Evolutionary conservation across 2,797 vertebrate species (phyloP).

Genomic region (Atherinosoma microstoma): DNA sequence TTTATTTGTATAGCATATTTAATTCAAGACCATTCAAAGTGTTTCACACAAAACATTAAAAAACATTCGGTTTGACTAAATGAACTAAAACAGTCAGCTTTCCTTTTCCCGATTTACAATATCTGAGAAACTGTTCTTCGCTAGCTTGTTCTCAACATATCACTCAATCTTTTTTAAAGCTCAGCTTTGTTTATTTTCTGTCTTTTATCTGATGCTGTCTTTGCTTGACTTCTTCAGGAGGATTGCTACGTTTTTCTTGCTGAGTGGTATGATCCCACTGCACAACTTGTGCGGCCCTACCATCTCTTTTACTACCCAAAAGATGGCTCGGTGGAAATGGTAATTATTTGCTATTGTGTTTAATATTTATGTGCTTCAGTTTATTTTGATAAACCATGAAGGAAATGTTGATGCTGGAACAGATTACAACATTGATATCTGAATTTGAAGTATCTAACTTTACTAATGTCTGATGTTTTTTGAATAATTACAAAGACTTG

Average conservation of each 20-base stretch:
- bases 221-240: slow-evolving; percentile 68
- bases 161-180: not conserved
- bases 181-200: not conserved
- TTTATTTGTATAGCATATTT: no score
- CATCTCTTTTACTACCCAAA: slow-evolving; percentile 93
- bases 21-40: no score
- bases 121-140: no score
- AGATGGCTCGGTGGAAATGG: slow-evolving; percentile 95
- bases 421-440: not conserved
- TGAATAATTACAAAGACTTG: not conserved
- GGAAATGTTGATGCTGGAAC: not conserved
- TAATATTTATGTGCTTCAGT: not conserved
- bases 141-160: no score
- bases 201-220: slow-evolving; percentile 2
- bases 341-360: slow-evolving; percentile 60
- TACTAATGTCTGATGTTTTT: not conserved
- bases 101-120: no score
- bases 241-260: slow-evolving; percentile 92
- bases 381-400: not conserved
- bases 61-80: no score
- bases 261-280: slow-evolving; percentile 93
- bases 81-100: no score
- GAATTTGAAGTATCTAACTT: not conserved
- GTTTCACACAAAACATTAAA: no score
- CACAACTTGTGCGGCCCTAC: slow-evolving; percentile 89